Base-by-base conservation (phyloP, 2,888 invertebrate genomes). In the Polydrusus tereticollis region DNA sequence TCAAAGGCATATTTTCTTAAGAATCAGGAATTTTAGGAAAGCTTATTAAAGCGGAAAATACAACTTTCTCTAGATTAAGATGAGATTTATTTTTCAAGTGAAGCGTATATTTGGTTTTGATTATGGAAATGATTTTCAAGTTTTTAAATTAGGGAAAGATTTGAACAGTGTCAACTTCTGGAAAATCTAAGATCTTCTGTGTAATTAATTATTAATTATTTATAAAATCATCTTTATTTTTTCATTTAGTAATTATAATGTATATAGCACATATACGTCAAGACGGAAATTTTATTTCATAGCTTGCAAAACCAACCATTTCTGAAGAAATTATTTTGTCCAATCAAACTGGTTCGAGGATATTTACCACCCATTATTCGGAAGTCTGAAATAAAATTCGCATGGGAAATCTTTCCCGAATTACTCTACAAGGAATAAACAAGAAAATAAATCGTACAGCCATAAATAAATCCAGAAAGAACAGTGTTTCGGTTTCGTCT, bases 41-140 rank as follows among this genome's bases (percentile, higher is more conserved):
- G 69, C 62, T 69, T 69, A 69, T 63, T 69, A 69, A 69, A 45
- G 63, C 69, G 57, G 52, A 69, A 65, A 62, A 67, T 60, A 55
- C 62, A 69, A 52, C 50, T 62, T 63, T 20, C 43, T 57, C 20
- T 33, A 52, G 52, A 57, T 63, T 69, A 29, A 50, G 41, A 57
- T 33, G 63, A 45, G 57, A 55, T 69, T 52, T 69, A 69, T 62
- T 52, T 55, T 52, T 52, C 63, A 57, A 62, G 52, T 63, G 62
- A 33, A 69, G 41, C 41, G 55, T 69, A 63, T 69, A 69, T 69
- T 63, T 47, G 69, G 41, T 69, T 55, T 69, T 63, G 23, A 69
- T 55, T 41, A 47, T 47, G 45, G 10, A 50, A 63, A 63, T 47
- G 1, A 47, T 47, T 63, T 63, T 7, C 21, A 63, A 12, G n/a